Base-by-base conservation (phyloP, 2,888 invertebrate genomes). In the Drosophila anceps region DNA sequence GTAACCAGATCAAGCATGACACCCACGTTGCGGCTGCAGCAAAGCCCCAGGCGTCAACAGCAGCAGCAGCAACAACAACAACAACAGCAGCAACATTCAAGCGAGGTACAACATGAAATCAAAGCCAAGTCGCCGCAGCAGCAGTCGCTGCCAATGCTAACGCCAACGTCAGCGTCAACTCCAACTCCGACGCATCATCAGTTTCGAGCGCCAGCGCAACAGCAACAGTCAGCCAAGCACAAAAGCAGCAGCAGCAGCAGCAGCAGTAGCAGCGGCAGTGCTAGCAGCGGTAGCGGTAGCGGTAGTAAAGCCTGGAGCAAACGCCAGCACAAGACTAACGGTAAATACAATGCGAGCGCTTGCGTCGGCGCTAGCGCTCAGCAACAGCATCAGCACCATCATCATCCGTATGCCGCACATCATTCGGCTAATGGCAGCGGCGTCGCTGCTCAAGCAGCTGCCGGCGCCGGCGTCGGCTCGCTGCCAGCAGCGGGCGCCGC, bases 181-280 rank as follows among this genome's bases (percentile, higher is more conserved):
- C 27, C 51, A 5, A 57, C 71, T 29, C 9, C 66, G 35, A 73
- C 78, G 54, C 86, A 85, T 59, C 90, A 92, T 82, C 92, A 92
- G 67, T 93, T 93, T 73, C 92, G 93, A 69, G 90, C 92, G 60
- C 93, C 93, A 9, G 77, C 77, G 29, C 93, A 92, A 72, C 85
- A 79, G 61, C 82, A 81, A 60, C 82, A 87, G 31, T 69, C 75
- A 3, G 43, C 72, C 20, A 84, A 87, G 66, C 79, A 84, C 64
- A 87, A 91, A 48, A 78, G 65, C 60, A 76, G 15, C 39, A 61
- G 33, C 66, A 29, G 33, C 33, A 75, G 63, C 59, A 71, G 20
- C 33, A 61, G 39, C 66, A n/a, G n/a, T n/a, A n/a, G n/a, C n/a
- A 35, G 33, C 31, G 31, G 55, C 41, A 29, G 55, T 15, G 27